Evolutionary conservation across 2,113 vertebrate genomes (phyloP).

Genomic region (Oceanodroma tethys): DNA sequence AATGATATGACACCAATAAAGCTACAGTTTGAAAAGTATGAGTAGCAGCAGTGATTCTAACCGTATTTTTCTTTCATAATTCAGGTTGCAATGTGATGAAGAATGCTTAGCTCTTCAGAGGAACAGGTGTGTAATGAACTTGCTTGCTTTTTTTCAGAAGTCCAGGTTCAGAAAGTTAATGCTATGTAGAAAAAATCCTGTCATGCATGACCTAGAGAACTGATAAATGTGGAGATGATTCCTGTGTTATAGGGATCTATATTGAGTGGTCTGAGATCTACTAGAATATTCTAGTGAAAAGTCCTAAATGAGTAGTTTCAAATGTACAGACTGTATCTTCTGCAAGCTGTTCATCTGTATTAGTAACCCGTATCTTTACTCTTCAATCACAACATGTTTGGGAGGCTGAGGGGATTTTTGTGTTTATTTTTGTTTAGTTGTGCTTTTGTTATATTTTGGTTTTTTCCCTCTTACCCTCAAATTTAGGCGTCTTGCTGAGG

Average conservation of each 20-base stretch:
- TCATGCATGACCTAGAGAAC: neutral
- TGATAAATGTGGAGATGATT: neutral
- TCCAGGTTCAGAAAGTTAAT: neutral
- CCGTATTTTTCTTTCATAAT: constrained; percentile 44
- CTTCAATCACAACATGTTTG: neutral
- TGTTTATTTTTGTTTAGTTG: neutral
- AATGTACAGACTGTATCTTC: neutral
- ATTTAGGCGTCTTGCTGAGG: constrained; percentile 87
- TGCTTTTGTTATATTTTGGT: neutral
- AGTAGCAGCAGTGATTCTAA: neutral
- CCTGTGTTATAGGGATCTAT: neutral
- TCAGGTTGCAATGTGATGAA: constrained; percentile 92
- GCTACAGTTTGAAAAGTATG: neutral
- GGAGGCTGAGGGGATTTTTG: neutral
- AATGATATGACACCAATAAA: neutral
- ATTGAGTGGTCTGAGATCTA: neutral
- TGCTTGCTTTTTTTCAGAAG: neutral
- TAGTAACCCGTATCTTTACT: neutral
- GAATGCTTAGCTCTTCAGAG: constrained; percentile 92
- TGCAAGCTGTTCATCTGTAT: neutral
- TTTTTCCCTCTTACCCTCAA: neutral
- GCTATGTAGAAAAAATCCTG: neutral
- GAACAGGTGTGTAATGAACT: constrained; percentile 79
- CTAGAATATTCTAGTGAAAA: neutral
- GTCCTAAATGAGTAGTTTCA: neutral